Base-by-base conservation (phyloP, 2,888 invertebrate genomes). In the Drosophila suboccidentalis region DNA sequence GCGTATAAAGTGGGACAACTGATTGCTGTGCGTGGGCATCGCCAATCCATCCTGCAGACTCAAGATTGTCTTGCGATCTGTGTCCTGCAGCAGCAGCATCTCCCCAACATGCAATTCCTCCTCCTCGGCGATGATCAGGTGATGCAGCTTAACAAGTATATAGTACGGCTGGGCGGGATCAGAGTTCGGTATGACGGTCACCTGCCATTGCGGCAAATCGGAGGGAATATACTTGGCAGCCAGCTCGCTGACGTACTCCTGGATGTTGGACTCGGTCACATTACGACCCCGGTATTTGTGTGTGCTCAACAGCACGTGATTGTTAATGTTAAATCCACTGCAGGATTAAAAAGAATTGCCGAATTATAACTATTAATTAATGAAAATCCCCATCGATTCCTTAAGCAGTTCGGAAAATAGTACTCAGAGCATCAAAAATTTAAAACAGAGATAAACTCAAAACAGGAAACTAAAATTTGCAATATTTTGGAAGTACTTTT, bases 141-240 rank as follows among this genome's bases (percentile, higher is more conserved):
- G 97, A 88, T 97, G 97, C 0, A 96, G 94, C 62, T 97, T 94
- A 6, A 96, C 93, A 32, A 97, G 91, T 38, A 96, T 93, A 84
- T 95, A 96, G 89, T 95, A 97, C 78, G 87, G 90, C 15, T 91
- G 91, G 0, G 26, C 6, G 9, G 39, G 57, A n/a, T 81, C 51
- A 13, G 90, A 60, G 29, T 78, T 86, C 1, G 96, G 96, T 82
- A 97, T 96, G 1, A 97, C 94, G 41, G 95, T 95, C 59, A 97
- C 95, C 90, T 97, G 97, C 97, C 97, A 97, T 13, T 97, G 97
- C 0, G 97, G 95, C 63, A 95, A 93, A 59, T 95, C 95, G 1
- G 93, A 93, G 6, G 96, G 95, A 61, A 97, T 94, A 90, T 96
- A 96, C 93, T 96, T 97, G 3, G 96, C 95, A 29, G 96, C 95